Evolutionary conservation across 2,888 invertebrate species (phyloP).

Genomic region (Noctua janthina): DNA sequence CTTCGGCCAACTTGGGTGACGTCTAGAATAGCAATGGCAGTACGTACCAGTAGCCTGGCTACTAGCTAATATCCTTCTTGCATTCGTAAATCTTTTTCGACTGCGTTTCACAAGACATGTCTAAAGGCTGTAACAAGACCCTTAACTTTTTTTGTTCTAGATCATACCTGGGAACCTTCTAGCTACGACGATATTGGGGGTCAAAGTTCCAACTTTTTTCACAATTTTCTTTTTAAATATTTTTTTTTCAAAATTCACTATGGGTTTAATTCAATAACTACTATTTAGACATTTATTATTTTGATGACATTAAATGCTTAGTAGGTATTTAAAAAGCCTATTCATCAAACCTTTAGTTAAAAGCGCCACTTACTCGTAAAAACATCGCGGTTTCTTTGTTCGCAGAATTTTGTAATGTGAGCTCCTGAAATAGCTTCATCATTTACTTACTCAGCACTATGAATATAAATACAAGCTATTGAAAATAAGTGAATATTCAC

Average conservation of each 20-base stretch:
- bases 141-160: too few species aligned
- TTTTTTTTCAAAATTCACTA: too few species aligned
- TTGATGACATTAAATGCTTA: not conserved
- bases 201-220: too few species aligned
- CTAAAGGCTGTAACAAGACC: too few species aligned
- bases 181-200: too few species aligned
- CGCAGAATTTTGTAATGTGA: conserved; percentile 18
- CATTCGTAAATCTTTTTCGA: not conserved
- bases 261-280: not conserved
- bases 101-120: not conserved
- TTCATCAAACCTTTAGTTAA: not conserved
- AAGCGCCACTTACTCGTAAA: conserved; percentile 18
- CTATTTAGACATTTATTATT: conserved; percentile 3
- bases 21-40: not conserved
- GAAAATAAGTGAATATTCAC: not conserved
- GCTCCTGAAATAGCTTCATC: conserved; percentile 15
- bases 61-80: not conserved
- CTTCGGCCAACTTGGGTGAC: too few species aligned
- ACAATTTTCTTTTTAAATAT: too few species aligned
- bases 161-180: too few species aligned
- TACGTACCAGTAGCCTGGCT: not conserved
- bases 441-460: conserved; percentile 7
- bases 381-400: conserved; percentile 24
- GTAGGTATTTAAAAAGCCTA: not conserved
- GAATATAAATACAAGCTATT: not conserved